Base-by-base conservation (phyloP, 2,797 vertebrate species). In the Silurus aristotelis region DNA sequence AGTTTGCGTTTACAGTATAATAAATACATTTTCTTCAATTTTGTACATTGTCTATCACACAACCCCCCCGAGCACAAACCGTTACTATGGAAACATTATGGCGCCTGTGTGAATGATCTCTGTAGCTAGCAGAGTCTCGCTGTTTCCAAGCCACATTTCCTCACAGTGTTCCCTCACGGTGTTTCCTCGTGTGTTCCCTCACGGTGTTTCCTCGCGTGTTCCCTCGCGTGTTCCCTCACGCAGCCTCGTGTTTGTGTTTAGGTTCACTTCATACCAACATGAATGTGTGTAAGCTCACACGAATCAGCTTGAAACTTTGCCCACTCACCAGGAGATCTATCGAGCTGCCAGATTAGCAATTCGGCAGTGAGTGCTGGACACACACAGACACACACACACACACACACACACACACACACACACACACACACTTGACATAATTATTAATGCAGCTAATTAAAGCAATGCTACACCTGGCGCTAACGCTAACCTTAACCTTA, bases 271-370 rank as follows among this genome's bases (percentile, higher is more conserved):
- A 52, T 10, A 52, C 48, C 48, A 52, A 56, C 48, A 56, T 75
- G 27, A 75, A 55, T 27, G 48, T 56, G 27, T 75, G 72, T 56
- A 17, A 56, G 48, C n/a, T 75, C 48, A 27, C 72, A 27, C 20
- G 46, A 71, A 71, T 72, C 48, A 75, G 73, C 73, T 17, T 76
- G 73, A 55, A 76, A 76, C 52, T 76, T 76, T 19, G n/a, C 15
- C 25, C 27, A n/a, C 73, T 38, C 55, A 58, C 52, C 55, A 38
- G 73, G 73, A 77, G 55, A 77, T 31, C 55, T 31, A 58, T 31
- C 9, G 17, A 77, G 15, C 43, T 48, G 46, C 38, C 79, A 64
- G 73, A 58, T 58, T 58, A 58, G 55, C 73, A 77, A 55, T 75
- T n/a, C 48, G 27, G n/a, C 12, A 2, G n/a, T 31, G 48, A 52